These are phyloP conservation scores for Anniella stebbinsi DNA, from an alignment of 2,797 vertebrate genomes.

Conservation along the genomic window DNA sequence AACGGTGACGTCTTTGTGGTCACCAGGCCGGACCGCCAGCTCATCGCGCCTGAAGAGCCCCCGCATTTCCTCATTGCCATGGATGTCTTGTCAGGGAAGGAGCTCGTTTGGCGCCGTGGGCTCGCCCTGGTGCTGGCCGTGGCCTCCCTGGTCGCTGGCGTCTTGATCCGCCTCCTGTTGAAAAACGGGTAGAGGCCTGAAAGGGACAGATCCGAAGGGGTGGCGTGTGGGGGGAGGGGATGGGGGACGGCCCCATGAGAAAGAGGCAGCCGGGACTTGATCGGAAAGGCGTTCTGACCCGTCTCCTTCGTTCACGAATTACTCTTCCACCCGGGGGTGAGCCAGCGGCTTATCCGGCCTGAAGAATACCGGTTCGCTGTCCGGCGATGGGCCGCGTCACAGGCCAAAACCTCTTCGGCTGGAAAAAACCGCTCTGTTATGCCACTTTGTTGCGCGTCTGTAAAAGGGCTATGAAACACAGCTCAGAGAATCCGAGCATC, in stretches of 20 bases:
- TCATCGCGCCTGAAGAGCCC: slow-evolving; percentile 34
- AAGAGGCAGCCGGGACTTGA: background rate
- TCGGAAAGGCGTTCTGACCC: background rate
- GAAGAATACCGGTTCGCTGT: background rate
- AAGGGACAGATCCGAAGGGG: fast-evolving
- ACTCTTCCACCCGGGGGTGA: background rate
- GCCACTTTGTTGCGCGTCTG: background rate
- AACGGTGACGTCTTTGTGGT: slow-evolving; percentile 46
- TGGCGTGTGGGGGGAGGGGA: background rate
- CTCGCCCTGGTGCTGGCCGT: slow-evolving; percentile 77
- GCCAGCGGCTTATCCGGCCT: background rate
- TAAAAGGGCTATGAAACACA: background rate
- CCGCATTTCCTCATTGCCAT: background rate
- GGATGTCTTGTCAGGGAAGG: slow-evolving; percentile 30
- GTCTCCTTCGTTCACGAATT: background rate
- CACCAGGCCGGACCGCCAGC: background rate
- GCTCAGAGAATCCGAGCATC: background rate
- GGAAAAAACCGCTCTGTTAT: background rate
- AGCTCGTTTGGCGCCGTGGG: slow-evolving; percentile 74
- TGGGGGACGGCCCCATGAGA: background rate
- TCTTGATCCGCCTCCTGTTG: slow-evolving; percentile 77
- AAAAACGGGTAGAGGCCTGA: slow-evolving; percentile 40
- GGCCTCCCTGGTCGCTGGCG: slow-evolving; percentile 79
- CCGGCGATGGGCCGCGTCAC: background rate
- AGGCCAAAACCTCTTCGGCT: background rate